Percentiles rank a stretch among this genome's conserved stretches.
Evolutionary conservation across 2,888 invertebrate genomes (phyloP).

Genomic region (Cephonodes hylas): DNA sequence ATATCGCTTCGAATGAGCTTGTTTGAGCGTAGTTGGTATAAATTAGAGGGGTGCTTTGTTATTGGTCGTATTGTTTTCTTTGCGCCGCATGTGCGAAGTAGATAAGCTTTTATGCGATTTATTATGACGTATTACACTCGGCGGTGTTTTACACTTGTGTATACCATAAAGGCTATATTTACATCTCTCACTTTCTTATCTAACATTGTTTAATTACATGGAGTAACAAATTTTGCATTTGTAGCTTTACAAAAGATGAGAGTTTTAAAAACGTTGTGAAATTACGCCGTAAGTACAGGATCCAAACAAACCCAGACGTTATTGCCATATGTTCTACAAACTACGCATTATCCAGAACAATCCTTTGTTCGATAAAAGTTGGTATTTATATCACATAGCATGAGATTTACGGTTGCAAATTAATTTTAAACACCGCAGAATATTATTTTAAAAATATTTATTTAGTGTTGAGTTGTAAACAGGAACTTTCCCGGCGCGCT

Average conservation of each 20-base stretch:
- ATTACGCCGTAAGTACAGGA: too few species aligned
- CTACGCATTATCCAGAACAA: neutral
- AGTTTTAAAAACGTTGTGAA: too few species aligned
- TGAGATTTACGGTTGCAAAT: neutral
- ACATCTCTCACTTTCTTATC: neutral
- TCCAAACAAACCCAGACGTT: too few species aligned
- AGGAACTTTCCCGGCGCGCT: neutral
- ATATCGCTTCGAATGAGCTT: neutral
- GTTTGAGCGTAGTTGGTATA: neutral
- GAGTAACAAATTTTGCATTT: neutral
- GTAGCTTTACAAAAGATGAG: neutral
- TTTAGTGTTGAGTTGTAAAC: neutral
- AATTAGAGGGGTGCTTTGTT: slow-evolving; percentile 1
- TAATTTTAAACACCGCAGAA: neutral
- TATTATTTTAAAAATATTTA: neutral
- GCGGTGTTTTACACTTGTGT: neutral
- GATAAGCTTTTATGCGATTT: slow-evolving; percentile 11
- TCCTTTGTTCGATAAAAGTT: neutral
- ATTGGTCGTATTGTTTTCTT: slow-evolving; percentile 1
- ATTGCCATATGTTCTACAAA: too few species aligned
- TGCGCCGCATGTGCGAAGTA: slow-evolving; percentile 2
- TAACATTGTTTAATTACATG: neutral
- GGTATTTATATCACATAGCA: neutral
- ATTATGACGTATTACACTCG: slow-evolving; percentile 4
- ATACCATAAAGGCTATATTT: neutral